Base-by-base conservation (phyloP, 2,797 vertebrate species). In the Cyprinella venusta region DNA sequence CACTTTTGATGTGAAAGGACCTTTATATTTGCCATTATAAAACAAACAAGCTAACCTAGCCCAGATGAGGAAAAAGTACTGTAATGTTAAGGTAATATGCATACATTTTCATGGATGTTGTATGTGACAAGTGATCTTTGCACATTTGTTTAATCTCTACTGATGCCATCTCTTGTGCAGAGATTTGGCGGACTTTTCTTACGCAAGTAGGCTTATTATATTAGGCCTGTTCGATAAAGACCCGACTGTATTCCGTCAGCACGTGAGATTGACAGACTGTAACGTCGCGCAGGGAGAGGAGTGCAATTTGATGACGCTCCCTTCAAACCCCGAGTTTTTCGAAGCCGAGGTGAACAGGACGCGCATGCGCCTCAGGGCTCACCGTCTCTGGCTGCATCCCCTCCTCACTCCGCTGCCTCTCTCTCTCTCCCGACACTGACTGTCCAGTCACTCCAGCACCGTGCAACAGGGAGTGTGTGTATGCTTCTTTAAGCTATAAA, bases 301-400 rank as follows among this genome's bases (percentile, higher is more conserved):
- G 82, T 80, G 89, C 92, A 90, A 94, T 95, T 94, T 94, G 92
- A 79, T 85, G 93, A 95, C 94, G 87, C 92, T 94, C 94, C 93
- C 94, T 94, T 86, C 86, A 86, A 61, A 86, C 82, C 89, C 90
- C 15, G 24, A 90, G 90, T 89, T 92, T 93, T 90, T 90, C 67
- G 88, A 89, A 88, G 89, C 90, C 84, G 91, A 89, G 90, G 90
- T 88, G 89, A 90, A 90, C 91, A 92, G 89, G 90, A 90, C 91
- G 93, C 94, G 94, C 94, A 89, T 95, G 94, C 94, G 94, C 94
- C 80, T 83, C 89, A 81, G 87, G 63, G 92, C 92, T 93, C 88
- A 92, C 90, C 91, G 91, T 93, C 91, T 92, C 91, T 91, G 88
- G 91, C 91, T 92, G 92, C 91, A 91, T 92, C 94, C 91, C 26